A percentile compares a stretch with the other conserved stretches of the same genome.
Evolutionary conservation across 2,113 vertebrate species (phyloP).

Genomic region (Dasypus novemcinctus): DNA sequence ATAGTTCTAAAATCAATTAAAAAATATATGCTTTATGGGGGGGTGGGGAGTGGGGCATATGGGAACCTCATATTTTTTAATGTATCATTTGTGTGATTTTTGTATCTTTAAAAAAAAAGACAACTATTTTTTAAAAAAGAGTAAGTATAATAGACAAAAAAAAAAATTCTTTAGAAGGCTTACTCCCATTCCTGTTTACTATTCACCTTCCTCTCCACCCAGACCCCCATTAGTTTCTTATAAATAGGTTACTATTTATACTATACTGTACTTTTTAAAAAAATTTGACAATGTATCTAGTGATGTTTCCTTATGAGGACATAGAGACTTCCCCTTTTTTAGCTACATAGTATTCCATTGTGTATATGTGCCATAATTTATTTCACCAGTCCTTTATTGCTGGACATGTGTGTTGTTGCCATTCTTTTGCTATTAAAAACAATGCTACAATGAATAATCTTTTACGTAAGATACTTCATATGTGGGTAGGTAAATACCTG

Average conservation of each 20-base stretch:
- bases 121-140: too few species aligned
- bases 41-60: too few species aligned
- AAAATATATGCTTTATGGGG: background rate
- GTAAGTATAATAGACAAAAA: too few species aligned
- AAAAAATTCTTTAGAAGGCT: too few species aligned
- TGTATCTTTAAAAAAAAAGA: too few species aligned
- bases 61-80: too few species aligned
- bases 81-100: too few species aligned
- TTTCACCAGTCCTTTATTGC: background rate
- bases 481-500: background rate
- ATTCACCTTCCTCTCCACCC: background rate
- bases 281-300: background rate
- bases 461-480: background rate
- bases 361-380: background rate
- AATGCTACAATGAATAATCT: background rate
- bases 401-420: background rate
- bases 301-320: background rate
- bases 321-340: background rate
- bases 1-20: background rate
- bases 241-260: background rate
- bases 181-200: background rate
- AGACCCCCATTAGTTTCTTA: background rate
- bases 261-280: background rate
- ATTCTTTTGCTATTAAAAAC: conserved; percentile 18
- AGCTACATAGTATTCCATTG: background rate